These are phyloP conservation scores for Pyrochroa serraticornis DNA, from an alignment of 2,888 invertebrate species.

Conservation along the genomic window DNA sequence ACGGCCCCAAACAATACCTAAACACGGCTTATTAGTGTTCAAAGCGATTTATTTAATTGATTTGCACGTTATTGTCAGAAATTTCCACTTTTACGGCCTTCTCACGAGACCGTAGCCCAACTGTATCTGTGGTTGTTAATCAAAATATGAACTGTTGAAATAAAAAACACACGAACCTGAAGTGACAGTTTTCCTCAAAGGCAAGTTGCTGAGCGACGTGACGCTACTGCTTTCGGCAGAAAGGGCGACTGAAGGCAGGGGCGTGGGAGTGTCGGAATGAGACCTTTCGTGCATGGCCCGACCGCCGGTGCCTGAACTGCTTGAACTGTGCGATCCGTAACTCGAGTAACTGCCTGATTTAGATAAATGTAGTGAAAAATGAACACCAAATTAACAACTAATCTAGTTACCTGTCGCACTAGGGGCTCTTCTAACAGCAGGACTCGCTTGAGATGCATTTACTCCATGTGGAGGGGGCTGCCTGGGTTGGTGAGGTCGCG, in stretches of 20 bases:
- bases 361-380: not conserved
- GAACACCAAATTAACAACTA: not conserved
- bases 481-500: slow-evolving; percentile 85
- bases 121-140: too few species aligned
- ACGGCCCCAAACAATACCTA: too few species aligned
- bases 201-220: slow-evolving; percentile 88
- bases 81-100: too few species aligned
- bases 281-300: slow-evolving; percentile 84
- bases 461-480: slow-evolving; percentile 65
- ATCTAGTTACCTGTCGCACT: slow-evolving; percentile 54
- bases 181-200: slow-evolving; percentile 80
- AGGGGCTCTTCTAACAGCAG: slow-evolving; percentile 64
- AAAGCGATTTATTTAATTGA: too few species aligned
- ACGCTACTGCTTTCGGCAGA: slow-evolving; percentile 96
- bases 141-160: too few species aligned
- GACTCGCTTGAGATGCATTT: slow-evolving; percentile 67
- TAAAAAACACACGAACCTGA: slow-evolving; percentile 62
- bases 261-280: slow-evolving; percentile 87
- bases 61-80: too few species aligned
- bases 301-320: slow-evolving; percentile 56
- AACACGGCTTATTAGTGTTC: too few species aligned
- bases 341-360: slow-evolving; percentile 61
- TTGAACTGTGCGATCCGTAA: slow-evolving; percentile 62
- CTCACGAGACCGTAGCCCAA: too few species aligned
- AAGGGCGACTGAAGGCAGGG: slow-evolving; percentile 84